Percentiles rank a stretch among this genome's conserved stretches.
Evolutionary conservation across 35 echinoderm and acorn worm species (phyloP).

Genomic region (Lytechinus variegatus): DNA sequence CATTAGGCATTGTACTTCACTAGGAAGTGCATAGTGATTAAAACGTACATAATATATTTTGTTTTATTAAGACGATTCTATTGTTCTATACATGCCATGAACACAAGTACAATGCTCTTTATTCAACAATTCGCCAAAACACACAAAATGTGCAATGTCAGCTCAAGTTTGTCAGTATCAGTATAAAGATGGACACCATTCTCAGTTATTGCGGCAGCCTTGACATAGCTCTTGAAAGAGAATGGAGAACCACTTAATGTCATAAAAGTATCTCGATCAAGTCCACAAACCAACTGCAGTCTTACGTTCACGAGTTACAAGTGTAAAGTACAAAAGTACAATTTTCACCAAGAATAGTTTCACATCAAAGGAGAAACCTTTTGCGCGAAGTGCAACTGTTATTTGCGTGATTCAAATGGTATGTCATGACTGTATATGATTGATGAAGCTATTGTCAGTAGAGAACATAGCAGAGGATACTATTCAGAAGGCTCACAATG

Average conservation of each 20-base stretch:
- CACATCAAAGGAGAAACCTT: not conserved
- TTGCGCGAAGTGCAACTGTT: not conserved
- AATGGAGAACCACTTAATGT: constrained; percentile 30
- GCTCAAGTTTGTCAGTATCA: not conserved
- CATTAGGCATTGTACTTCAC: not conserved
- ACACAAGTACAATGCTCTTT: not conserved
- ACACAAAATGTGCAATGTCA: constrained; percentile 1
- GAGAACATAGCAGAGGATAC: not conserved
- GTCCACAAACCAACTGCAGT: not conserved
- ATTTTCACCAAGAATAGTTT: not conserved
- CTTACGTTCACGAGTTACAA: not conserved
- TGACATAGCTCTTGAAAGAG: not conserved
- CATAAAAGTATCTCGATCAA: constrained; percentile 3
- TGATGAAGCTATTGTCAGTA: not conserved
- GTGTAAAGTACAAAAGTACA: not conserved
- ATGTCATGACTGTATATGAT: not conserved
- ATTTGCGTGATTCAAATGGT: not conserved
- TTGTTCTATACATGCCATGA: not conserved
- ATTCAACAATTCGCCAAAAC: not conserved
- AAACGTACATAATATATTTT: not conserved
- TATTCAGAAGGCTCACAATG: not conserved
- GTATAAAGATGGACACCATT: constrained; percentile 32
- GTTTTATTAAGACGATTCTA: not conserved
- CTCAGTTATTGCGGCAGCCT: not conserved
- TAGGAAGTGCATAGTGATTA: not conserved